Evolutionary conservation across 2,113 vertebrate species (phyloP).

Genomic region (Bubo bubo): DNA sequence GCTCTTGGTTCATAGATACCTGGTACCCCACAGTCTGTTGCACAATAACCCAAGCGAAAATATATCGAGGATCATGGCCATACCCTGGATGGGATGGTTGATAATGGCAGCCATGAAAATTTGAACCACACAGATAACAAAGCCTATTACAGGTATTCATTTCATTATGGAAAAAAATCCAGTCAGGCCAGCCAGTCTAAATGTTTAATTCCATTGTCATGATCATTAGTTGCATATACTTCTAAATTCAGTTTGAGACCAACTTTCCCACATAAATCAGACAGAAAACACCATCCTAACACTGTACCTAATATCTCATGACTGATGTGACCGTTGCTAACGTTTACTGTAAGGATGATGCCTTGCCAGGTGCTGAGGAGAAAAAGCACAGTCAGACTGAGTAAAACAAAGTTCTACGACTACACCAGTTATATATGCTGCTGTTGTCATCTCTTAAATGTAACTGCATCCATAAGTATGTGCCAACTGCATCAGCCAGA

Average conservation of each 20-base stretch:
- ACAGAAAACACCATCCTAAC: neutral
- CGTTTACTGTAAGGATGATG: neutral
- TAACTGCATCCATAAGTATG: neutral
- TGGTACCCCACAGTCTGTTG: accelerated
- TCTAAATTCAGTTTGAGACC: neutral
- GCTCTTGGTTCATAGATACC: neutral
- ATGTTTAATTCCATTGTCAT: neutral
- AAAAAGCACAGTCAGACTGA: neutral
- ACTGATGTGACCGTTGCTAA: neutral
- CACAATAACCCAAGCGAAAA: neutral
- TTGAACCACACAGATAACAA: neutral
- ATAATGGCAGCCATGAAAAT: neutral
- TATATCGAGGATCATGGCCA: neutral
- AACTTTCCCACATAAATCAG: neutral
- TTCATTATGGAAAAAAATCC: neutral
- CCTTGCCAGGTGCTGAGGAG: neutral
- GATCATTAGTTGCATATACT: neutral
- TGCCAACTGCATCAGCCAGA: neutral
- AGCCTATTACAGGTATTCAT: neutral
- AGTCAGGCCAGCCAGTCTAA: neutral
- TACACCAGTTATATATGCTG: neutral
- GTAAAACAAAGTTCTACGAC: neutral
- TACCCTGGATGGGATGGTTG: neutral
- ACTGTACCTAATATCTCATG: neutral
- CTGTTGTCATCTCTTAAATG: neutral